Evolutionary conservation across 2,797 vertebrate species (phyloP), one percentile per base, ranked within the genome.

Genomic region (Gobio occitaniae): DNA sequence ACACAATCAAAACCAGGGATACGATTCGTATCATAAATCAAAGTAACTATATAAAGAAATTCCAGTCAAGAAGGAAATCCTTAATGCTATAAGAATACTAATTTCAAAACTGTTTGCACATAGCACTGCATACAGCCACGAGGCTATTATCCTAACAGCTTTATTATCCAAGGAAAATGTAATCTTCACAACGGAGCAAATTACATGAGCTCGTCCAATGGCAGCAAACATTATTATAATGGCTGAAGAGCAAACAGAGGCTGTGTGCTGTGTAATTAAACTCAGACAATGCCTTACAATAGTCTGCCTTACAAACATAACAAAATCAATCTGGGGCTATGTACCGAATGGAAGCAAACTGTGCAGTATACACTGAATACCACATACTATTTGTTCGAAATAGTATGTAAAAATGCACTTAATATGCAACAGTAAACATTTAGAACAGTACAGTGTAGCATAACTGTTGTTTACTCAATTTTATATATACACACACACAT

Each of bases 211-310:
- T 44, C 6, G 15, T 29, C n/a, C 56, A 52, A 21, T 50, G 61
- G 44, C 41, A 9, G 44, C 3, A 19, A 68, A 66, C 6, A 5
- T 50, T 11, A 80, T 68, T 48, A 52, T 80, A 80, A 80, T 66
- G 78, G 78, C 47, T 50, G 47, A 65, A 79, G 77, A 38, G 63
- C 63, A 80, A 50, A 52, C 29, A 21, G 32, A 32, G 44, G 19
- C 63, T 32, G 54, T 36, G 72, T 63, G 38, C 13, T 17, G n/a
- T 63, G 21, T 52, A 52, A 78, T 79, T 65, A 79, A 80, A 48
- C 25, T 66, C 44, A 66, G 78, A 79, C 75, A 78, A 59, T 61
- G 54, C 6, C 75, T 77, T 48, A 16, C 44, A n/a, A 25, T 12
- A 16, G n/a, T 16, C 69, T 74, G 72, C 25, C 72, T 74, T n/a